These are phyloP conservation scores for Heliconius hermathena DNA, from an alignment of 1,140 invertebrate genomes.

Conservation along the genomic window DNA sequence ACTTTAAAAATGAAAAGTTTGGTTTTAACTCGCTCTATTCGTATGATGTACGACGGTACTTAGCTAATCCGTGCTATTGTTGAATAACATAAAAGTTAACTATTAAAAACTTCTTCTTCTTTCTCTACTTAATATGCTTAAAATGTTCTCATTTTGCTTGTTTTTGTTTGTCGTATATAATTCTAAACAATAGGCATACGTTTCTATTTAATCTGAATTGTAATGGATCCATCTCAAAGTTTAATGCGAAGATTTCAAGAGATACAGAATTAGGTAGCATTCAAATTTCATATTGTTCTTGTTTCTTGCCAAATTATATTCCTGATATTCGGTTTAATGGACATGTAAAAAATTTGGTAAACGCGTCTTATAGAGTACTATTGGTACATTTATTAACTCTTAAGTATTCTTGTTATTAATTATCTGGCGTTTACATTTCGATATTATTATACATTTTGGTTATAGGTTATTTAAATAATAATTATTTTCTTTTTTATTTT, in stretches of 20 bases:
- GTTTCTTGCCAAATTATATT: constrained; percentile 20
- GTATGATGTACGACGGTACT: constrained; percentile 7
- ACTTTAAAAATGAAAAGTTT: constrained; percentile 8
- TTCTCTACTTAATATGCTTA: background rate
- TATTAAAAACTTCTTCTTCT: background rate
- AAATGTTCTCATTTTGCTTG: background rate
- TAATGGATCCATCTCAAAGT: constrained; percentile 13
- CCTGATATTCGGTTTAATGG: constrained; percentile 8
- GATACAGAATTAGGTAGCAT: constrained; percentile 13
- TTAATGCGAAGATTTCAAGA: constrained; percentile 23
- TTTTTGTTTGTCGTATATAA: background rate
- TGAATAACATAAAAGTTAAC: background rate
- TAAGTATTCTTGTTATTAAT: constrained; percentile 2
- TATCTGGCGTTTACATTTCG: background rate
- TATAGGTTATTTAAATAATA: background rate
- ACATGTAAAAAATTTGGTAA: constrained; percentile 4
- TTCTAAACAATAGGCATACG: constrained; percentile 8
- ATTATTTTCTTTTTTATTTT: background rate
- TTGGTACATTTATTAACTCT: background rate
- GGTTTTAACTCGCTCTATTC: background rate
- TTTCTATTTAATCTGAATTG: constrained; percentile 7
- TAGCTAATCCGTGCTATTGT: background rate
- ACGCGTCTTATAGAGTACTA: background rate
- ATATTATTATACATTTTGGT: no score
- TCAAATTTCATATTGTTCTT: constrained; percentile 29